Percentiles rank a stretch among this genome's conserved stretches.
These are phyloP conservation scores for Trachelus stipa DNA, from an alignment of 2,888 invertebrate genomes.

Conservation along the genomic window DNA sequence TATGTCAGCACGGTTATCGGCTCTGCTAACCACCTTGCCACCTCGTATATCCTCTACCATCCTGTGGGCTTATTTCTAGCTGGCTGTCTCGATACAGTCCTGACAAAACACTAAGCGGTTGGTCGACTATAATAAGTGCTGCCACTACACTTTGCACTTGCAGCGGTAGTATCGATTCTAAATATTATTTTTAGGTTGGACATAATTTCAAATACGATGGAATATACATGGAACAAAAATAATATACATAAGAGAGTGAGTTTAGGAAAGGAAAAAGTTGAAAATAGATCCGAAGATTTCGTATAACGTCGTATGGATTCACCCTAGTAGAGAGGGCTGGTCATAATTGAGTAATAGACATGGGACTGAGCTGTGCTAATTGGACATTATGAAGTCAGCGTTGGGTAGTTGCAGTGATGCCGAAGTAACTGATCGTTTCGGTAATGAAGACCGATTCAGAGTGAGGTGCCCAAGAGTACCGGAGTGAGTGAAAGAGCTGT, in stretches of 20 bases:
- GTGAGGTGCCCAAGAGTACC: neutral
- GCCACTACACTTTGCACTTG: neutral
- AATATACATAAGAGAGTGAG: neutral
- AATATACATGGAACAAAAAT: neutral
- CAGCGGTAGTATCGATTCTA: neutral
- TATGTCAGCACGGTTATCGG: slow-evolving; percentile 17
- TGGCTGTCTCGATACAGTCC: neutral
- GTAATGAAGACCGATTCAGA: neutral
- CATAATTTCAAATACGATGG: neutral
- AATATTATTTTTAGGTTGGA: neutral
- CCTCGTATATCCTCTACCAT: neutral
- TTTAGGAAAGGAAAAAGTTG: neutral
- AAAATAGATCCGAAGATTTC: neutral
- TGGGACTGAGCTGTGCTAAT: neutral
- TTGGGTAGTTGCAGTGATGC: neutral
- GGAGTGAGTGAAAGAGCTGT: neutral
- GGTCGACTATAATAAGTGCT: neutral
- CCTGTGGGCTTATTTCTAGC: neutral
- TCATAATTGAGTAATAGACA: slow-evolving; percentile 2
- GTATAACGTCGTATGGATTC: neutral
- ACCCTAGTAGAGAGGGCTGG: neutral
- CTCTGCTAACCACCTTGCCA: slow-evolving; percentile 6
- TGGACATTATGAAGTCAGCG: neutral
- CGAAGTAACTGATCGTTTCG: neutral
- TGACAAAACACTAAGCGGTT: neutral